Base-by-base conservation (phyloP, 2,888 invertebrate species). In the Cepaea hortensis region DNA sequence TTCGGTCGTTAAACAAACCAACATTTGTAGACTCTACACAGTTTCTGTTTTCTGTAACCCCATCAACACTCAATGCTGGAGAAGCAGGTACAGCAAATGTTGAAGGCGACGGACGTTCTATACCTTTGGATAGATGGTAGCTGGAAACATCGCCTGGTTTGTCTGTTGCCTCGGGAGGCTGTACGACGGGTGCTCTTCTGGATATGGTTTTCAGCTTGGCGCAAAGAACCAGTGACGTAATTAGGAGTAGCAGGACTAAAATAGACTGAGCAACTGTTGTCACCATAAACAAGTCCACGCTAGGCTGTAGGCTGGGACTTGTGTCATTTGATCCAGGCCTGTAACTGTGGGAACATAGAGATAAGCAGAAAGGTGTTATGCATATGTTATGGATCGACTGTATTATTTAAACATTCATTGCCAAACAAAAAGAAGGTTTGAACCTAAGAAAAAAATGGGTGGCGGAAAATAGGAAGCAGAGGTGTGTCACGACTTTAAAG, bases 121-220 rank as follows among this genome's bases (percentile, higher is more conserved):
- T n/a, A 9, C 50, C 70, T 50, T 48, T 68, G 9, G 70, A 81
- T 18, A 20, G 3, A 11, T 35, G 65, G 35, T 5, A 5, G 20
- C 50, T 68, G n/a, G 70, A 70, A 48, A n/a, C 18, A 7, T 48
- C 50, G n/a, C 68, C n/a, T n/a, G 9, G 48, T 48, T 46, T 70
- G 15, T 81, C 20, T 13, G 50, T 3, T 18, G 6, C 18, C 5
- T 50, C 50, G 35, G 75, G 6, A 20, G 79, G 79, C 13, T 79
- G 23, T 11, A 62, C 62, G 13, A 48, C 23, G 9, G 70, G 9
- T 13, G 11, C 68, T 48, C 81, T 68, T 50, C 20, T 48, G 70
- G 70, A 20, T 35, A 68, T 68, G 15, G 80, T 80, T 18, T 65
- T 65, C 9, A 81, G 68, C 61, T 70, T 81, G 81, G 18, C 61